Percentiles rank a stretch among this genome's conserved stretches.
These are phyloP conservation scores for Diplodus sargus DNA, from an alignment of 2,797 vertebrate species.

Conservation along the genomic window DNA sequence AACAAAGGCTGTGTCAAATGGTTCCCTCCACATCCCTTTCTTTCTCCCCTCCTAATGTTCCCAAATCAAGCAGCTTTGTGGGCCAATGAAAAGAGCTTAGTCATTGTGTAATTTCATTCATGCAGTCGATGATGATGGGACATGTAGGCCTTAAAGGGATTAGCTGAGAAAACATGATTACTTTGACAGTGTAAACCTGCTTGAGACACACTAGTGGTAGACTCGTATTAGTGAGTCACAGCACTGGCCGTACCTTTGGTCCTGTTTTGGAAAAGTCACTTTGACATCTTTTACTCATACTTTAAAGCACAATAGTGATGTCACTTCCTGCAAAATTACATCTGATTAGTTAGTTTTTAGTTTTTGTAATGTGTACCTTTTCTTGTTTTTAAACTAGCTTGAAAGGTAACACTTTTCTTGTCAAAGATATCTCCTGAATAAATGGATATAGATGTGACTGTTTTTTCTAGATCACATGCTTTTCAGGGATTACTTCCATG, in stretches of 20 bases:
- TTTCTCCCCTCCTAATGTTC: constrained; percentile 59
- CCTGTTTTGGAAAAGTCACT: neutral
- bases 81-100: constrained; percentile 74
- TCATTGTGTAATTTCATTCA: constrained; percentile 77
- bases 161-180: constrained; percentile 72
- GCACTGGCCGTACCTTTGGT: neutral
- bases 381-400: neutral
- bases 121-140: constrained; percentile 62
- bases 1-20: constrained; percentile 63
- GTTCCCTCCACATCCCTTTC: constrained; percentile 51
- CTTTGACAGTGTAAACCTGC: constrained; percentile 64
- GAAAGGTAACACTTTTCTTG: too few relatives aligned
- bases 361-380: neutral
- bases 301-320: neutral
- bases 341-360: too few relatives aligned
- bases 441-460: neutral
- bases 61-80: constrained; percentile 69
- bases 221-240: constrained; percentile 10
- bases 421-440: too few relatives aligned
- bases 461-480: neutral
- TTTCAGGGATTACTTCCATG: neutral
- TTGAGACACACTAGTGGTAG: neutral
- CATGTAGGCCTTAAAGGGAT: constrained; percentile 71
- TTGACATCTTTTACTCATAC: neutral
- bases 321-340: neutral